These are phyloP conservation scores for Oophaga pumilio DNA, from an alignment of 2,113 vertebrate genomes.

Conservation along the genomic window DNA sequence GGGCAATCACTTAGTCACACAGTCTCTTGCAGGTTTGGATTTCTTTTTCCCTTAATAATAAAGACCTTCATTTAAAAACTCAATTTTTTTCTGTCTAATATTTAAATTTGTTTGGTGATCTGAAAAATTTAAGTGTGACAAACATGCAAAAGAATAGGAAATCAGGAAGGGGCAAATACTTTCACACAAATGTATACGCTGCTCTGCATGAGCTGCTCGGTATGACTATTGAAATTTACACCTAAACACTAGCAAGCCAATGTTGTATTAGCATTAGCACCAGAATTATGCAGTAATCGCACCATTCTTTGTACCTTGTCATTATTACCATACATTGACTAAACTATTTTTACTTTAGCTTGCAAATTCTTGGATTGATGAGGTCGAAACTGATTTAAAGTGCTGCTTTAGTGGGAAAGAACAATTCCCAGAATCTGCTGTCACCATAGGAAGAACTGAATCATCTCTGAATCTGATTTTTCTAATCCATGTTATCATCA, in stretches of 20 bases:
- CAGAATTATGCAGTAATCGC: neutral
- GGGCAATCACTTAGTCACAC: no score
- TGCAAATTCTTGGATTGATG: conserved; percentile 2
- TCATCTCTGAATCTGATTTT: conserved; percentile 53
- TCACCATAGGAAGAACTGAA: conserved; percentile 59
- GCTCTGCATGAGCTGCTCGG: neutral
- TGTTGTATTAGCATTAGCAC: neutral
- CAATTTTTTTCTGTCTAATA: no score
- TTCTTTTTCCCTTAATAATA: no score
- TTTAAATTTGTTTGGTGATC: no score
- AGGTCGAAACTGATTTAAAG: conserved; percentile 58
- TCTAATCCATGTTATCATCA: conserved; percentile 63
- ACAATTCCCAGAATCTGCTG: conserved; percentile 54
- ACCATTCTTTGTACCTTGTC: neutral
- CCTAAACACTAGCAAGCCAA: neutral
- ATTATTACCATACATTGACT: neutral
- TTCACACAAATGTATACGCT: neutral
- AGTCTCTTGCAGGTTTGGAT: no score
- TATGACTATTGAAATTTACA: neutral
- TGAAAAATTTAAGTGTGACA: no score
- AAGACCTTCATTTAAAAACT: no score
- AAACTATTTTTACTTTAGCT: conserved; percentile 26
- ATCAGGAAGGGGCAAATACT: neutral
- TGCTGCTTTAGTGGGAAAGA: conserved; percentile 37
- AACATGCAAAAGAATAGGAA: no score